Conservation (phyloP, 2,888 invertebrate genomes). For the Mesoligia furuncula region DNA sequence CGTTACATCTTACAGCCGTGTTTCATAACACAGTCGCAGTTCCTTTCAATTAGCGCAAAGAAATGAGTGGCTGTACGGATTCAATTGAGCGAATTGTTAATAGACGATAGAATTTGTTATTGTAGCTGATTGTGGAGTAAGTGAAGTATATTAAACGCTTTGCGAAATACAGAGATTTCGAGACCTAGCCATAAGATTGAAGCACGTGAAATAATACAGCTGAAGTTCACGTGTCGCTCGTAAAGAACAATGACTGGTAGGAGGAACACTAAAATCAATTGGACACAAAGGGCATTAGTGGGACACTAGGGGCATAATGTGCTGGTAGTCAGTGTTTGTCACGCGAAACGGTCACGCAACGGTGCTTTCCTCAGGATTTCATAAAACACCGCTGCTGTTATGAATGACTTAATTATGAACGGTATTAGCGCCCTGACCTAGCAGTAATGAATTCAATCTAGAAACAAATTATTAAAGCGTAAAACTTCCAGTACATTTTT, state of each 20-base stretch:
- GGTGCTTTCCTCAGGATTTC: slow-evolving; percentile 80
- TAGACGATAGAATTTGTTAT: slow-evolving; percentile 57
- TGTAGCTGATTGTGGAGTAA: slow-evolving; percentile 57
- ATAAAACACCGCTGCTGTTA: slow-evolving; percentile 70
- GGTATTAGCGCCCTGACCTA: slow-evolving; percentile 47
- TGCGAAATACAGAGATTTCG: slow-evolving; percentile 55
- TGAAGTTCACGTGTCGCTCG: slow-evolving; percentile 63
- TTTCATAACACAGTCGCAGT: slow-evolving; percentile 80
- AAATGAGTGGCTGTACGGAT: slow-evolving; percentile 66
- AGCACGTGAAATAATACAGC: slow-evolving; percentile 53
- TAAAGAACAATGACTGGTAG: slow-evolving; percentile 65
- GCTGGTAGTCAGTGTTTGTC: slow-evolving; percentile 76
- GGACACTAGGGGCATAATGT: slow-evolving; percentile 76
- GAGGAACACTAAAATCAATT: slow-evolving; percentile 75
- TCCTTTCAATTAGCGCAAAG: slow-evolving; percentile 74
- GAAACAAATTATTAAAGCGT: slow-evolving; percentile 17
- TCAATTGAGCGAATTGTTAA: slow-evolving; percentile 62
- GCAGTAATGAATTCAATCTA: slow-evolving; percentile 42
- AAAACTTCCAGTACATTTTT: slow-evolving; percentile 8
- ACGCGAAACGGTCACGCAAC: slow-evolving; percentile 85
- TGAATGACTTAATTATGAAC: slow-evolving; percentile 77
- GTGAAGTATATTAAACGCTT: slow-evolving; percentile 54
- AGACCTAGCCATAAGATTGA: slow-evolving; percentile 54
- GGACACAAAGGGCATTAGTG: slow-evolving; percentile 80
- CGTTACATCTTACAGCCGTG: slow-evolving; percentile 82